A percentile compares a stretch with the other conserved stretches of the same genome.
Conservation (phyloP, 2,113 vertebrate genomes). For the Sarotherodon lohbergeri region DNA sequence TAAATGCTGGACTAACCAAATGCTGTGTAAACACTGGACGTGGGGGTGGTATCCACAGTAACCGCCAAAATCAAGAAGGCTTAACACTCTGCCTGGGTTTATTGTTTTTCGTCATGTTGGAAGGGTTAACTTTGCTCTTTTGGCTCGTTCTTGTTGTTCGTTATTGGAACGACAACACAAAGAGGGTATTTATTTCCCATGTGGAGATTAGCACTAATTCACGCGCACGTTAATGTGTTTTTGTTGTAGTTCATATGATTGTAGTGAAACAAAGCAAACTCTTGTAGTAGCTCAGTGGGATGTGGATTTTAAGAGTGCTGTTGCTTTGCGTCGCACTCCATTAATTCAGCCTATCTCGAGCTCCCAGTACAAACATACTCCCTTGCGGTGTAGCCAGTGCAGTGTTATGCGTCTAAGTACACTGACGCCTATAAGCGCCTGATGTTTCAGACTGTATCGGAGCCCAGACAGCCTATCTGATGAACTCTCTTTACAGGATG, state of each 20-base stretch:
- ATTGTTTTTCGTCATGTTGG: background rate
- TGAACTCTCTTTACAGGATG: conserved; percentile 41
- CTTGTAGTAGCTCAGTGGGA: background rate
- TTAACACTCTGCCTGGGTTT: background rate
- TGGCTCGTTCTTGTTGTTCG: background rate
- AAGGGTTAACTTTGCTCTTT: background rate
- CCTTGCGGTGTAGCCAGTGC: background rate
- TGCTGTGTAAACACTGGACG: conserved; percentile 11
- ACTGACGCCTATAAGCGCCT: conserved; percentile 15
- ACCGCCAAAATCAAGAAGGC: background rate
- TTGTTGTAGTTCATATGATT: background rate
- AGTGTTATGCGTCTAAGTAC: conserved; percentile 35
- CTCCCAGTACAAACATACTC: background rate
- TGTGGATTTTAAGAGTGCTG: background rate
- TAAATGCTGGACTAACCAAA: conserved; percentile 2
- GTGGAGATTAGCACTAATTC: background rate
- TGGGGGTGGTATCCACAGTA: background rate
- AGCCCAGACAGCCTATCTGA: conserved; percentile 51
- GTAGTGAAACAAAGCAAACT: background rate
- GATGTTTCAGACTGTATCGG: conserved; percentile 38
- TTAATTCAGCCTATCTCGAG: conserved; percentile 26
- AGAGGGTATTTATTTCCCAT: background rate
- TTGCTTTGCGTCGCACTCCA: background rate
- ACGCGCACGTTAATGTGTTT: background rate
- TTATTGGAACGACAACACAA: background rate